Base-by-base conservation (phyloP, 2,888 invertebrate genomes). In the Lasioglossum pauxillum region DNA sequence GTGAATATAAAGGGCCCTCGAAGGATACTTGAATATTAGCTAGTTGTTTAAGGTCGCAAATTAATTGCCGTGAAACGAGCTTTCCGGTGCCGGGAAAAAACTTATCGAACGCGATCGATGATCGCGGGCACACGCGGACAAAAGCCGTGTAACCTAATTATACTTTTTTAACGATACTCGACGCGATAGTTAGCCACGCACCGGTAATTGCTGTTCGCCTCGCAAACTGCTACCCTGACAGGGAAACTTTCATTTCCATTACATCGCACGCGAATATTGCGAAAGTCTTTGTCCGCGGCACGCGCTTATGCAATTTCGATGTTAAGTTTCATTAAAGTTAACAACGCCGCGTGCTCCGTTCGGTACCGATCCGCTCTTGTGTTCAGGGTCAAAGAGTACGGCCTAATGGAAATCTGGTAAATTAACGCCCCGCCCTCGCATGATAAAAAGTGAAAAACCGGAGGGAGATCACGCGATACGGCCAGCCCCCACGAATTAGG, bases 311-410 rank as follows among this genome's bases (percentile, higher is more conserved):
- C 44, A 86, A 80, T 77, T 75, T 49, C 57, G 46, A 72, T 69
- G 80, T 84, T 88, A 88, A 88, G 83, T 88, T 88, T 79, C 77
- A 85, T 87, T 85, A 87, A 85, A 83, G 80, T 79, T 76, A 87
- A 85, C 74, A 44, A 27, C 60, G 60, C 16, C 69, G 23, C 69
- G 10, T 38, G 19, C 4, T 23, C n/a, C 31, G 67, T 67, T 64
- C 31, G 64, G 2, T 0, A 14, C 35, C 23, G 69, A 69, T 23
- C 5, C 69, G 69, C 10, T 23, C 19, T 10, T 12, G 38, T n/a
- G 38, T 38, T 38, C 69, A 19, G 31, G n/a, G 46, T 67, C 60
- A n/a, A 35, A 67, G 64, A 44, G 60, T 31, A 69, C 35, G 19
- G 46, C 57, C 80, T 87, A 82, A 87, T 87, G 80, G 60, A 60